A percentile compares a stretch with the other conserved stretches of the same genome.
phyloP scores from a whole-genome alignment of 1,140 invertebrate species.

The Tetramorium alpestre region DNA sequence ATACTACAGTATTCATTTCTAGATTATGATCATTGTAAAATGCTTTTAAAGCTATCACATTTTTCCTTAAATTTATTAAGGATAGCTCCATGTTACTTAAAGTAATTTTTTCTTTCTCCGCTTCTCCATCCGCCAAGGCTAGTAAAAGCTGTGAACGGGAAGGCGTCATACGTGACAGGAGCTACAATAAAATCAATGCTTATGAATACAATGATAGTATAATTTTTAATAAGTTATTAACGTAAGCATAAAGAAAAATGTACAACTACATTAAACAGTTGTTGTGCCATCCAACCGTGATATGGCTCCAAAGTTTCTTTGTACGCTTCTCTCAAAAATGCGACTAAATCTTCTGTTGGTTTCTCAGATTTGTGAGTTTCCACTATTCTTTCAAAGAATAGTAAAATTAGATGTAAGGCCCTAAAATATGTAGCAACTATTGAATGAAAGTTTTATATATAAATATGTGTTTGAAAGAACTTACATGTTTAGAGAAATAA shows the following conservation, averaged over 20 bases:
- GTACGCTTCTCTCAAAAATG: conserved; percentile 87
- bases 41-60: conserved; percentile 70
- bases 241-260: neutral
- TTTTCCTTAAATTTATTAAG: conserved; percentile 74
- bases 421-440: conserved; percentile 81
- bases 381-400: conserved; percentile 87
- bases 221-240: neutral
- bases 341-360: conserved; percentile 86
- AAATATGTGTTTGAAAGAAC: neutral
- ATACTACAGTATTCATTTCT: conserved; percentile 46
- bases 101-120: conserved; percentile 75
- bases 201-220: neutral
- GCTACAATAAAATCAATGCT: conserved; percentile 69
- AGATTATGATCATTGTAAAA: conserved; percentile 79
- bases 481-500: neutral
- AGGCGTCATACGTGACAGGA: conserved; percentile 81
- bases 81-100: conserved; percentile 76
- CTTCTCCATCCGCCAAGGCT: conserved; percentile 75
- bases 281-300: conserved; percentile 89
- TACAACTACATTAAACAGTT: conserved; percentile 88
- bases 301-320: conserved; percentile 88
- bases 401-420: conserved; percentile 87
- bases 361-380: conserved; percentile 84
- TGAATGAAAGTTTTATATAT: neutral
- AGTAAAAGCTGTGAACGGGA: conserved; percentile 79